phyloP scores from a whole-genome alignment of 2,797 vertebrate species.

The Gymnothorax javanicus region DNA sequence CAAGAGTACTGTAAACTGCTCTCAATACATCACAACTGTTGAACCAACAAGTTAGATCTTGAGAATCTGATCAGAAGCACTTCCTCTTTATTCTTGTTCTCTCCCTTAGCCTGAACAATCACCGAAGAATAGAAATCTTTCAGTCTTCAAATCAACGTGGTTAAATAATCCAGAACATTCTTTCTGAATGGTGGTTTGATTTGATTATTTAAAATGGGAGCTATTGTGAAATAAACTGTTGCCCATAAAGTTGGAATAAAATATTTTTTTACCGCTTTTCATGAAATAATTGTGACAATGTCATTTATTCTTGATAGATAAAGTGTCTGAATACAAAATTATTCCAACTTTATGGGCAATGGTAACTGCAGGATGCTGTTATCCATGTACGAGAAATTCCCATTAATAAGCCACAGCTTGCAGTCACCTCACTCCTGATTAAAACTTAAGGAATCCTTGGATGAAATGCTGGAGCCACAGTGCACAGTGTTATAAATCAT shows the following conservation, averaged over 20 bases:
- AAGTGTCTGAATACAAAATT: too few relatives aligned
- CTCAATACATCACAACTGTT: background rate
- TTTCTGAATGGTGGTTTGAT: background rate
- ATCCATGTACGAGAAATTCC: background rate
- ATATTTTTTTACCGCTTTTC: too few relatives aligned
- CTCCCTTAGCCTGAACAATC: background rate
- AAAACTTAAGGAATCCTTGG: background rate
- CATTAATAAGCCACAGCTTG: background rate
- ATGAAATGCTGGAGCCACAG: background rate
- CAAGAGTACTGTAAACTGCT: background rate
- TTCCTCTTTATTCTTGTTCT: background rate
- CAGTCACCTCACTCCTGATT: background rate
- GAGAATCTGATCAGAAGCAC: background rate
- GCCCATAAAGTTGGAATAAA: too few relatives aligned
- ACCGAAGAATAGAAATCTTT: background rate
- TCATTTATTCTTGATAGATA: too few relatives aligned
- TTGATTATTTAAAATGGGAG: background rate
- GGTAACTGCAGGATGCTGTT: background rate
- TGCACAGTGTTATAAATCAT: background rate
- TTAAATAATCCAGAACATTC: background rate
- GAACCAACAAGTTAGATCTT: background rate
- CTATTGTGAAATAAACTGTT: too few relatives aligned
- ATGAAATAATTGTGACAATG: too few relatives aligned
- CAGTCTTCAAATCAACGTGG: background rate
- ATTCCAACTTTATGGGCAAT: too few relatives aligned